Percentiles rank a stretch among this genome's conserved stretches.
Conservation (phyloP, 2,888 invertebrate species). For the Scaptodrosophila latifasciaeformis region DNA sequence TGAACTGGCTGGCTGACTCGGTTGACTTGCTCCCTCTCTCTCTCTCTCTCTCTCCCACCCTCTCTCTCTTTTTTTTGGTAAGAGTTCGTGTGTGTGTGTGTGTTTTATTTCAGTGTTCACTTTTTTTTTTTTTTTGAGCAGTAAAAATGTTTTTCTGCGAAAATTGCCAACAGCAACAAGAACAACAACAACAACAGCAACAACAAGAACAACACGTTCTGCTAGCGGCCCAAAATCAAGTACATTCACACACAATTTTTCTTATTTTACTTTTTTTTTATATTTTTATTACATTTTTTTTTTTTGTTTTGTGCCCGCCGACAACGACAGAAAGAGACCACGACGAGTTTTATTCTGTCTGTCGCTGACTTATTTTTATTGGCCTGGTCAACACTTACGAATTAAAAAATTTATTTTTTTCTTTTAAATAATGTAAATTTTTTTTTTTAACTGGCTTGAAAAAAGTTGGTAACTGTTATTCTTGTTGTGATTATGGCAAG, state of each 20-base stretch:
- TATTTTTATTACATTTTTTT: constrained; percentile 16
- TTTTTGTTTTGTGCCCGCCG: constrained; percentile 14
- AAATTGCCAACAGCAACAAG: constrained; percentile 34
- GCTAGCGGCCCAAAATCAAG: constrained; percentile 51
- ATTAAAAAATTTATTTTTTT: constrained; percentile 24
- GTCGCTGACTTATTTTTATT: constrained; percentile 49
- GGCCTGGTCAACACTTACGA: constrained; percentile 43
- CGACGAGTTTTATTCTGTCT: constrained; percentile 12
- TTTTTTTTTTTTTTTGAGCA: neutral
- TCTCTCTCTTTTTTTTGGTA: neutral
- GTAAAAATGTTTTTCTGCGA: constrained; percentile 37
- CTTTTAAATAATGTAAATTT: no score
- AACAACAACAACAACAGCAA: constrained; percentile 15
- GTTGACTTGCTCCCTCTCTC: constrained; percentile 1
- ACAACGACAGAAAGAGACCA: neutral
- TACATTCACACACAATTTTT: constrained; percentile 57
- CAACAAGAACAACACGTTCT: constrained; percentile 4
- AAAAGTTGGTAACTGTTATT: constrained; percentile 47
- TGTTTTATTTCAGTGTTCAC: neutral
- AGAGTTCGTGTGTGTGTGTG: constrained; percentile 3
- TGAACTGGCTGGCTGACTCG: no score
- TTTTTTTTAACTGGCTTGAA: constrained; percentile 36
- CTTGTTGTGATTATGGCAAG: constrained; percentile 37
- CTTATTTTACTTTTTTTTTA: constrained; percentile 19
- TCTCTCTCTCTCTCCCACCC: constrained; percentile 2